Conservation (phyloP, 2,113 vertebrate species). For the Hylia prasina region DNA sequence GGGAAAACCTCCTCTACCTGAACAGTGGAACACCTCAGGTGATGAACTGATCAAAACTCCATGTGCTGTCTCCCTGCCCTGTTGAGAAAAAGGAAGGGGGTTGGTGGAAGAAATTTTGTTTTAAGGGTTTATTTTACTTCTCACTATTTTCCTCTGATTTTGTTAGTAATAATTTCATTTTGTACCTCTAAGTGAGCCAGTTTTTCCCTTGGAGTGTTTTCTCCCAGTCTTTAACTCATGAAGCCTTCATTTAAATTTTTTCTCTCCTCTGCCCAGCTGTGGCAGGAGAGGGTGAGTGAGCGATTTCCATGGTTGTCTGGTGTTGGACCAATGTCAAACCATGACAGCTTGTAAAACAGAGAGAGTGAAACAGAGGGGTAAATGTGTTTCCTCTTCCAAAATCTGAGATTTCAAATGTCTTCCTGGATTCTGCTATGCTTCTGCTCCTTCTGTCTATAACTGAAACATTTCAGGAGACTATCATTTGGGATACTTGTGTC, state of each 20-base stretch:
- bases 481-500: background rate
- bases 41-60: too few species aligned
- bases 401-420: background rate
- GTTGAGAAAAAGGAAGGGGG: too few species aligned
- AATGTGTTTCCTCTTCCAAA: background rate
- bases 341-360: background rate
- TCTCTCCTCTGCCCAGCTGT: background rate
- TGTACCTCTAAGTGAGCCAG: background rate
- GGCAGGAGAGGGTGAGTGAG: background rate
- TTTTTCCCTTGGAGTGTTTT: background rate
- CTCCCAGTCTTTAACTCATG: background rate
- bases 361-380: background rate
- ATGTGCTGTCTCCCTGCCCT: rapidly evolving
- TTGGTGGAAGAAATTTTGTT: background rate
- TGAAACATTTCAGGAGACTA: background rate
- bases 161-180: background rate
- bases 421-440: background rate
- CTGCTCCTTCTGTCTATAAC: background rate
- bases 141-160: background rate
- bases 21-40: rapidly evolving
- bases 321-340: background rate
- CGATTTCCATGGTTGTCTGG: rapidly evolving
- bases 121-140: background rate
- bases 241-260: background rate
- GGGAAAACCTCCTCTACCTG: background rate